Base-by-base conservation (phyloP, 2,888 invertebrate genomes). In the Myopa tessellatipennis region DNA sequence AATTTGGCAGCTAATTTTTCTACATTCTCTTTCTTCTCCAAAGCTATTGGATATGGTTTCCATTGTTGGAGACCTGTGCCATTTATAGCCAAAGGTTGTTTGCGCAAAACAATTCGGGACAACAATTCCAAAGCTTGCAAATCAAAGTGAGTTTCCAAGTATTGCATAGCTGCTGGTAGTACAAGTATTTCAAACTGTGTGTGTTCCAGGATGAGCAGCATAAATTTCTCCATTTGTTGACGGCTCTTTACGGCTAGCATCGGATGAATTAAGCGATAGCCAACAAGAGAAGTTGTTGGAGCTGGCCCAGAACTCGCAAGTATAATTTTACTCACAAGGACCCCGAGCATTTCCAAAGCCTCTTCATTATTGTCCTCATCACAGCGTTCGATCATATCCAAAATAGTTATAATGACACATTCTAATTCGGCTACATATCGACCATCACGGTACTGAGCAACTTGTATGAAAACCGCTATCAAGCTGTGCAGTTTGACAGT, bases 111-210 rank as follows among this genome's bases (percentile, higher is more conserved):
- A 71, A 96, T 91, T 85, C 92, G 92, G 0, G 93, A 91, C 18
- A 95, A 86, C 40, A 94, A 90, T 68, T 91, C 88, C 83, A 95
- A 90, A 4, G 91, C 90, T 58, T 91, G 88, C 55, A 86, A 85
- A 81, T 93, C 91, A 76, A 93, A 91, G 77, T 90, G 87, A 0
- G 89, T 89, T 72, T 92, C 91, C 26, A 92, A 92, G 83, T 91
- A 91, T 74, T 91, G 91, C 40, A 95, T 83, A 79, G 94, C 92
- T 18, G 91, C 90, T 0, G 95, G 94, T 73, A 95, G 88, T 79
- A 95, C 91, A 52, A 94, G 90, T 81, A 93, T 90, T 85, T 95
- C 95, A 87, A 95, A 95, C 73, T 93, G 92, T 0, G 93, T 90
- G 84, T 93, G 94, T 52, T 91, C 87, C 58, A 92, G 90, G 4